Base-by-base conservation (phyloP, 2,888 invertebrate species). In the Megamerina dolium region DNA sequence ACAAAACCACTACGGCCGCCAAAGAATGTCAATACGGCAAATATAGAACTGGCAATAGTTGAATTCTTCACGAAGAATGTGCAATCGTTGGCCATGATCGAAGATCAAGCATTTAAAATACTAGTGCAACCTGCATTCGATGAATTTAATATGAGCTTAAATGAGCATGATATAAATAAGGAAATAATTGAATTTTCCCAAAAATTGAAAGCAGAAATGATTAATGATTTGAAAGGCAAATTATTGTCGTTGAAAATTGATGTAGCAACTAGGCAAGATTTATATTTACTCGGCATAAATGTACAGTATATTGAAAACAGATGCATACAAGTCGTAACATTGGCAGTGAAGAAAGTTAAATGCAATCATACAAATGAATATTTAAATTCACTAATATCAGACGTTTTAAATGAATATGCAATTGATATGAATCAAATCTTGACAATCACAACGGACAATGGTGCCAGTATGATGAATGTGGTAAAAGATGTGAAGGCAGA, bases 31-130 rank as follows among this genome's bases (percentile, higher is more conserved):
- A n/a, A n/a, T n/a, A n/a, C n/a, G n/a, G n/a, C 10, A 9, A 45
- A 48, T 30, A 50, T 50, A 46, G 46, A 48, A 27, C 14, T 43
- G 10, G 49, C 49, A 9, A 42, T 48, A 38, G 43, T 51, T 10
- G 49, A 51, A 26, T 37, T 50, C 9, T 52, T 52, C 39, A 50
- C 52, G 8, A 50, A 45, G 45, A 45, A 47, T 35, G 45, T 38
- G 16, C 32, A 47, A 2, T 48, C 47, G 3, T 26, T 52, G 18
- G 21, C 37, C 17, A 43, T 53, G 48, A 19, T 34, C 6, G 43
- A 50, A 34, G 48, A 51, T 35, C 37, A 38, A 2, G 49, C 49
- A 4, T 48, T 53, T 37, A 37, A 53, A 43, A 37, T 46, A 20
- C 13, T 51, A 13, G 45, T 48, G 4, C 18, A 46, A 31, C 46